These are phyloP conservation scores for Grammomys dolichurus DNA, from an alignment of 2,113 vertebrate species.

Conservation along the genomic window DNA sequence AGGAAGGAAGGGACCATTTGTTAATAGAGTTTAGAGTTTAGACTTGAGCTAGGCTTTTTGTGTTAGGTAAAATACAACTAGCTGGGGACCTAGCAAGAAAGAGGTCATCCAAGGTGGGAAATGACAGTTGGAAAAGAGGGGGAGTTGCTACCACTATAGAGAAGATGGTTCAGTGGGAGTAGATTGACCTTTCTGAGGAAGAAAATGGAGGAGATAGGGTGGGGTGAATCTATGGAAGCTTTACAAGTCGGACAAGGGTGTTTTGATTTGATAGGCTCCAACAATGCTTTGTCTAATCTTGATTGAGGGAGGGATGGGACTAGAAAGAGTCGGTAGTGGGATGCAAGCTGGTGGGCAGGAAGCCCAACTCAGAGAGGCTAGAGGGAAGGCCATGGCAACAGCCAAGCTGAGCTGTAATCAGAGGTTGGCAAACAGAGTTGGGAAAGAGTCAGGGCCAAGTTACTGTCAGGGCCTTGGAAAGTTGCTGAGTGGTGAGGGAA, in stretches of 20 bases:
- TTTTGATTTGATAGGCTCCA: slow-evolving; percentile 34
- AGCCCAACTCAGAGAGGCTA: not conserved
- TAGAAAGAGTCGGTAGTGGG: not conserved
- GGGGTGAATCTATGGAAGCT: slow-evolving; percentile 36
- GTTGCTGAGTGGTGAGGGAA: not conserved
- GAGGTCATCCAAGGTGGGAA: not conserved
- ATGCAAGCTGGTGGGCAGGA: not conserved
- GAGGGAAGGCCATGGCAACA: not conserved
- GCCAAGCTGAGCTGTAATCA: not conserved
- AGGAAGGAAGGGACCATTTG: not conserved
- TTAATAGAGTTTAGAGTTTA: not conserved
- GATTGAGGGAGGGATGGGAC: not conserved
- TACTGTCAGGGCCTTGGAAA: not conserved
- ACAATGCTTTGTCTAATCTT: slow-evolving; percentile 25
- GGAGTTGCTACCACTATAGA: not conserved
- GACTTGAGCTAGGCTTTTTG: not conserved
- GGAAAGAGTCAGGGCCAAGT: not conserved
- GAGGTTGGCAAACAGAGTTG: not conserved
- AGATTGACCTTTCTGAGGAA: slow-evolving; percentile 39
- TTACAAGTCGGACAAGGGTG: slow-evolving; percentile 7
- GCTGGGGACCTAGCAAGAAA: not conserved
- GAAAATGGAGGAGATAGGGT: slow-evolving; percentile 53
- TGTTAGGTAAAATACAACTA: not conserved
- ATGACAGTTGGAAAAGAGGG: not conserved
- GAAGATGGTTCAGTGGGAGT: slow-evolving; percentile 14